Conservation (phyloP, 2,113 vertebrate genomes). For the Tragelaphus imberbis region DNA sequence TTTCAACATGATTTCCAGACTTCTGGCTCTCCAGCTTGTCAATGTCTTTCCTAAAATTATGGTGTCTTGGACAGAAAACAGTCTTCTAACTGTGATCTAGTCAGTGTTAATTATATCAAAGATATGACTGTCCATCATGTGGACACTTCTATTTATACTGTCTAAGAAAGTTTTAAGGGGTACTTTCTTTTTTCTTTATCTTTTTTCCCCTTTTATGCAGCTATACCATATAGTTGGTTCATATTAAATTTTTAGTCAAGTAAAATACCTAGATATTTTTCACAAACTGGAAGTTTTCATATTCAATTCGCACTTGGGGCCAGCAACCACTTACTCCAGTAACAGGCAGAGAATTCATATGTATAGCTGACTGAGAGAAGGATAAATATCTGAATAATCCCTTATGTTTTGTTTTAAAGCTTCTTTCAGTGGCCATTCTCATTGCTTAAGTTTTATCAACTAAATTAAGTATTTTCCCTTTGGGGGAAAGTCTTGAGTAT, state of each 20-base stretch:
- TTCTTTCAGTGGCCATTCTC: background rate
- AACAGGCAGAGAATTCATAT: background rate
- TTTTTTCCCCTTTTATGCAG: slow-evolving; percentile 14
- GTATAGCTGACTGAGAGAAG: background rate
- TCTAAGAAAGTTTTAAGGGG: background rate
- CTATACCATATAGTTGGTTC: slow-evolving; percentile 20
- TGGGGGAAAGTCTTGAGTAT: background rate
- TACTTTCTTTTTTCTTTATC: background rate
- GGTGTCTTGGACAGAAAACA: slow-evolving; percentile 32
- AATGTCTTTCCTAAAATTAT: slow-evolving; percentile 26
- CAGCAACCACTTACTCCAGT: background rate
- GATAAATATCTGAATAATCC: background rate
- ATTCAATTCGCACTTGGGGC: background rate
- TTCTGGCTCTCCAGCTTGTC: slow-evolving; percentile 1
- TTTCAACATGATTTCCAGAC: slow-evolving; percentile 42
- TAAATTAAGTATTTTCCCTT: background rate
- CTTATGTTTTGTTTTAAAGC: background rate
- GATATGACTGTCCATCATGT: slow-evolving; percentile 15
- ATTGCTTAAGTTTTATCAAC: background rate
- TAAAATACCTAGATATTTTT: slow-evolving; percentile 56
- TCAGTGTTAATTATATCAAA: slow-evolving; percentile 42
- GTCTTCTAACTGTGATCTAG: slow-evolving; percentile 13
- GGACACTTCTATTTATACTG: slow-evolving; percentile 55
- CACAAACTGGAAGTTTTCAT: slow-evolving; percentile 49
- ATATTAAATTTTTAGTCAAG: slow-evolving; percentile 36